These are phyloP conservation scores for Numenius arquata DNA, from an alignment of 2,113 vertebrate species.

Conservation along the genomic window DNA sequence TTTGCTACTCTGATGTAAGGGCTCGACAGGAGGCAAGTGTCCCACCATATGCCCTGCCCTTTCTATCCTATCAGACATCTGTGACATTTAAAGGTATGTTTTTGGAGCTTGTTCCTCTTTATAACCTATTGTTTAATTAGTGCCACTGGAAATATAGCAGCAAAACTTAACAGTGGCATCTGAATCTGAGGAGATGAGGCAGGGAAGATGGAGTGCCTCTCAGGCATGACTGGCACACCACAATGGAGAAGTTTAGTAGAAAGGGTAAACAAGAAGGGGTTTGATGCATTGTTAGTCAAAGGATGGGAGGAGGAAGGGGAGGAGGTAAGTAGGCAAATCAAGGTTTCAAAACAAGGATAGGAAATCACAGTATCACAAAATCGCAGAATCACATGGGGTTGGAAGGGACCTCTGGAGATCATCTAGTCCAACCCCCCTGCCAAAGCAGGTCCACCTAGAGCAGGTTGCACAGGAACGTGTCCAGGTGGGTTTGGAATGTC, in stretches of 20 bases:
- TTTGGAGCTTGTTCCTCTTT: constrained; percentile 1
- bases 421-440: too few relatives aligned
- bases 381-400: too few relatives aligned
- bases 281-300: not conserved
- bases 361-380: too few relatives aligned
- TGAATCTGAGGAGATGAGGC: not conserved
- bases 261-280: not conserved
- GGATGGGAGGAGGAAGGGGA: fast-evolving
- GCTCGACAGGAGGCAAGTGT: not conserved
- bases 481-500: too few relatives aligned
- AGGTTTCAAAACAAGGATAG: not conserved
- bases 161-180: not conserved
- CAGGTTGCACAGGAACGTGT: too few relatives aligned
- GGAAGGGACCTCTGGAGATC: too few relatives aligned
- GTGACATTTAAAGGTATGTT: constrained; percentile 20
- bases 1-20: not conserved
- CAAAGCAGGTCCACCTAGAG: too few relatives aligned
- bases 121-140: constrained; percentile 32
- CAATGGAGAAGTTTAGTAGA: not conserved
- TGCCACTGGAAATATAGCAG: not conserved
- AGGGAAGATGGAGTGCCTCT: not conserved
- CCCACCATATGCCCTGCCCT: not conserved
- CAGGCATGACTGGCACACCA: not conserved
- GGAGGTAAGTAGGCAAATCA: not conserved
- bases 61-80: not conserved